Evolutionary conservation across 2,113 vertebrate genomes (phyloP).

Genomic region (Protobothrops mucrosquamatus): DNA sequence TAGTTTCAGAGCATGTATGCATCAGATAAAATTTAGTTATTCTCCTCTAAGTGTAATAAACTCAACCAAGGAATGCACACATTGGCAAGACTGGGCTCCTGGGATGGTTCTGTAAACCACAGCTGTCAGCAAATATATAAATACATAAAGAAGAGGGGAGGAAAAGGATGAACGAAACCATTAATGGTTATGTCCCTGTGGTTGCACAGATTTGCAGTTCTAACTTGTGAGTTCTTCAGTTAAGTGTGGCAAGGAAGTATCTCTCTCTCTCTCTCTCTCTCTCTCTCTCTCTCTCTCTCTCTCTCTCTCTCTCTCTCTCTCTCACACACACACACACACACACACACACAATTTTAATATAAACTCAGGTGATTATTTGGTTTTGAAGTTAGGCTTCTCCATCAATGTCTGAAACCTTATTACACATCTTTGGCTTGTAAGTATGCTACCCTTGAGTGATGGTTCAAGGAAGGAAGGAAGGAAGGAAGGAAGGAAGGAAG

Average conservation of each 20-base stretch:
- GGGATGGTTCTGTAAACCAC: constrained; percentile 38
- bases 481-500: not conserved
- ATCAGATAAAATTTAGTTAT: constrained; percentile 19
- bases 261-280: too few relatives aligned
- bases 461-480: not conserved
- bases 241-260: not conserved
- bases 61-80: constrained; percentile 31
- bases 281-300: too few relatives aligned
- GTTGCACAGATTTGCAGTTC: not conserved
- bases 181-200: constrained; percentile 22
- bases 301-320: too few relatives aligned
- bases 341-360: not conserved
- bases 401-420: not conserved
- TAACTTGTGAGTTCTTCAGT: not conserved
- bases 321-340: not conserved
- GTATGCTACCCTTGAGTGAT: not conserved
- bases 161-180: constrained; percentile 37
- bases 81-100: constrained; percentile 43
- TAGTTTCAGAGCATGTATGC: constrained; percentile 20
- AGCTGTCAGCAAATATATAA: constrained; percentile 39
- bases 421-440: not conserved
- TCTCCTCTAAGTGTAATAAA: constrained; percentile 44
- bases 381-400: not conserved
- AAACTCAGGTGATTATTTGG: not conserved
- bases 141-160: not conserved